phyloP scores from a whole-genome alignment of 2,113 vertebrate genomes.

The Corythornis madagascariensis region DNA sequence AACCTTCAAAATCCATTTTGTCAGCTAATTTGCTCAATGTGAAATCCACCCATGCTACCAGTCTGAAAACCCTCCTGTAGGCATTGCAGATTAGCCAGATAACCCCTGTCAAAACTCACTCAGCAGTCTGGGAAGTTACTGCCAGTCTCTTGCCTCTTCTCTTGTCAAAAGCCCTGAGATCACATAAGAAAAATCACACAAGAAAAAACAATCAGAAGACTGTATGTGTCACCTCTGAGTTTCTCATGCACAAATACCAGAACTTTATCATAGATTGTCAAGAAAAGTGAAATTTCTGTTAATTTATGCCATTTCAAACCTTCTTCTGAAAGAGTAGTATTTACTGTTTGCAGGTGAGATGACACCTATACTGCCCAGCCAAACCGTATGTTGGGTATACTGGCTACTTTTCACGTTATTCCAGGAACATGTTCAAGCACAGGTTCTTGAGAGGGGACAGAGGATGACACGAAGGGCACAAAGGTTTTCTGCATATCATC shows the following conservation, averaged over 20 bases:
- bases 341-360: not conserved
- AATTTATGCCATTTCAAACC: not conserved
- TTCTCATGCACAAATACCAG: not conserved
- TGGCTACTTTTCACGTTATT: not conserved
- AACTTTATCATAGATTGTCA: not conserved
- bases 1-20: conserved; percentile 17
- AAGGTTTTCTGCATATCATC: not conserved
- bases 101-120: not conserved
- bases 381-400: not conserved
- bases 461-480: not conserved
- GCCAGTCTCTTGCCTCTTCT: not conserved
- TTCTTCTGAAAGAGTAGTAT: not conserved
- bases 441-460: not conserved
- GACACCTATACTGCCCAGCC: not conserved
- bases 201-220: not conserved
- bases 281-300: not conserved
- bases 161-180: not conserved
- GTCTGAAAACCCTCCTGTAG: not conserved
- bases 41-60: not conserved
- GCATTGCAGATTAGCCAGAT: not conserved
- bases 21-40: conserved; percentile 6
- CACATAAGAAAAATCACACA: not conserved
- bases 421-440: not conserved
- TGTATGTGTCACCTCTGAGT: not conserved
- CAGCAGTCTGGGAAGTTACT: not conserved